A percentile compares a stretch with the other conserved stretches of the same genome.
Evolutionary conservation across 2,797 vertebrate genomes (phyloP).

Genomic region (Epinephelus coioides): DNA sequence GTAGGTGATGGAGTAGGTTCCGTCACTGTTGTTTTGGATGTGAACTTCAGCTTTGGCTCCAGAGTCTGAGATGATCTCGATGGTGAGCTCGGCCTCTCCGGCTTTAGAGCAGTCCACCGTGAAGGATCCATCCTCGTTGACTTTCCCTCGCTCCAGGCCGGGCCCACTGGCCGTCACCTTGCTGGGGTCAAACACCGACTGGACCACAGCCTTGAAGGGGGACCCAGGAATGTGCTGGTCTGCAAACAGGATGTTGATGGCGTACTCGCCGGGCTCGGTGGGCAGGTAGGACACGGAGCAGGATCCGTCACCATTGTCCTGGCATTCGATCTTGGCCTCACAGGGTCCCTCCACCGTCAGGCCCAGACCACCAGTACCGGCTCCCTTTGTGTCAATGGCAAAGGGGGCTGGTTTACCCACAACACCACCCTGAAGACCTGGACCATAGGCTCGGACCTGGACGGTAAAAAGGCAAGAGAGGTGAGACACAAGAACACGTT

Average conservation of each 20-base stretch:
- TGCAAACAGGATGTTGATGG: conserved; percentile 95
- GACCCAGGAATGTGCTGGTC: conserved; percentile 93
- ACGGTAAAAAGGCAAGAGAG: not conserved
- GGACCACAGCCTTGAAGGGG: conserved; percentile 92
- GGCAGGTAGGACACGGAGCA: conserved; percentile 96
- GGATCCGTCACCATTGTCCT: conserved; percentile 95
- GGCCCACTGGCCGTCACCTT: conserved; percentile 93
- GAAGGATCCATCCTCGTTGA: conserved; percentile 88
- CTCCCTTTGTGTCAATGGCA: conserved; percentile 95
- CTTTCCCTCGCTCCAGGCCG: conserved; percentile 90
- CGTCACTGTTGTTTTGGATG: conserved; percentile 92
- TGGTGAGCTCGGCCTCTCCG: conserved; percentile 94
- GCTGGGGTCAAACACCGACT: conserved; percentile 89
- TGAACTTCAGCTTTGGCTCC: conserved; percentile 93
- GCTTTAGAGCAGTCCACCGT: conserved; percentile 94
- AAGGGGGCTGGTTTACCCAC: conserved; percentile 92
- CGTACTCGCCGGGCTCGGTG: conserved; percentile 92
- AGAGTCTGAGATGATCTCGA: conserved; percentile 93
- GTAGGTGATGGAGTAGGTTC: conserved; percentile 95
- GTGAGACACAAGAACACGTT: too few relatives aligned
- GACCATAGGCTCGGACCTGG: conserved; percentile 92
- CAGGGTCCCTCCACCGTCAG: conserved; percentile 96
- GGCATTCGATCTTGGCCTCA: conserved; percentile 97
- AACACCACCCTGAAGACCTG: conserved; percentile 91
- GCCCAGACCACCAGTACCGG: conserved; percentile 93